Conservation (phyloP, 1,140 invertebrate genomes). For the Pissodes strobi region DNA sequence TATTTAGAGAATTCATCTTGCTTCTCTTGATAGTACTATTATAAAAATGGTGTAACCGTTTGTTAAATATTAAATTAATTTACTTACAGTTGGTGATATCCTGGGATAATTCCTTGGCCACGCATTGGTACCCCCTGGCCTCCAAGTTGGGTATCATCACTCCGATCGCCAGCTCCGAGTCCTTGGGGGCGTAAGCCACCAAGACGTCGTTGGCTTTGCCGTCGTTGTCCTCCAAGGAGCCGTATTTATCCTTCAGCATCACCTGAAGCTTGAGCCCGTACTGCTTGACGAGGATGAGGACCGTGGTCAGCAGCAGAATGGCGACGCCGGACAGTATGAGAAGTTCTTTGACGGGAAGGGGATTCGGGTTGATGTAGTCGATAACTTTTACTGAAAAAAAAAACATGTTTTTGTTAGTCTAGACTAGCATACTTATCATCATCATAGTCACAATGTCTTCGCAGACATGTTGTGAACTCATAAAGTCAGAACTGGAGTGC, state of each 20-base stretch:
- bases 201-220: slow-evolving; percentile 52
- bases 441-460: too few species aligned
- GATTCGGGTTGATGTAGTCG: slow-evolving; percentile 48
- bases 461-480: too few species aligned
- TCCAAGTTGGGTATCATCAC: slow-evolving; percentile 51
- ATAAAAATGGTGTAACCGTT: background rate
- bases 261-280: slow-evolving; percentile 48
- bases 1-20: too few species aligned
- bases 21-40: too few species aligned
- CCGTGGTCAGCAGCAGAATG: slow-evolving; percentile 35
- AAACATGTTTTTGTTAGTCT: too few species aligned
- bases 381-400: slow-evolving; percentile 42
- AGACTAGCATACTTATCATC: too few species aligned
- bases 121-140: slow-evolving; percentile 46
- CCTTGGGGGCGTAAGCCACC: slow-evolving; percentile 48
- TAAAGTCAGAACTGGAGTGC: too few species aligned
- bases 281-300: slow-evolving; percentile 42
- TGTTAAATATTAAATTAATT: background rate
- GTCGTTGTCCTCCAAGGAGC: slow-evolving; percentile 46
- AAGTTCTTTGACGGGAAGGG: slow-evolving; percentile 48
- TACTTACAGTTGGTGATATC: slow-evolving; percentile 49
- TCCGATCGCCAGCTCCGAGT: slow-evolving; percentile 48
- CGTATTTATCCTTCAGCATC: slow-evolving; percentile 49
- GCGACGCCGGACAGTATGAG: slow-evolving; percentile 35
- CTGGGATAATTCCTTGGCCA: slow-evolving; percentile 39